phyloP scores from a whole-genome alignment of 1,140 invertebrate genomes.

The Sinella curviseta region DNA sequence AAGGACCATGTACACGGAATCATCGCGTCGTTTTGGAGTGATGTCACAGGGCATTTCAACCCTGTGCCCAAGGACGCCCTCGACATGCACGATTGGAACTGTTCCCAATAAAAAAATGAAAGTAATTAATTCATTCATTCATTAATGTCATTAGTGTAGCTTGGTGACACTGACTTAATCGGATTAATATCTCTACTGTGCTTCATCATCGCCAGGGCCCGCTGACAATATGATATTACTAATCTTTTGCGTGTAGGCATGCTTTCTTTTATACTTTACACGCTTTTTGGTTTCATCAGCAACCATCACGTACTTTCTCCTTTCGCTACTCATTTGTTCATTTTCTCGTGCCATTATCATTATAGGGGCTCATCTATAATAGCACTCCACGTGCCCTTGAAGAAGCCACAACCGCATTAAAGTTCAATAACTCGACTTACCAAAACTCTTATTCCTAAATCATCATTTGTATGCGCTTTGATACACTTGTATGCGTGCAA shows the following conservation, averaged over 20 bases:
- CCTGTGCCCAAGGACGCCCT: conserved; percentile 75
- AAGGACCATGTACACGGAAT: conserved; percentile 80
- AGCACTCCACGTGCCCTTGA: no score
- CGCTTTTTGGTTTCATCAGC: no score
- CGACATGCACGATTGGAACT: conserved; percentile 76
- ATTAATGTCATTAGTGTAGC: background rate
- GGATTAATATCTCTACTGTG: background rate
- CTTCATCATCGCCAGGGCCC: no score
- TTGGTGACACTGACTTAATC: no score
- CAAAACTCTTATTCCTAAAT: background rate
- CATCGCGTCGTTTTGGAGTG: conserved; percentile 70
- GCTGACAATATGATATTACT: no score
- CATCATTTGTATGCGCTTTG: background rate
- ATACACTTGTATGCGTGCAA: background rate
- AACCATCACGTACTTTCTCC: no score
- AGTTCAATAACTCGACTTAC: conserved; percentile 2
- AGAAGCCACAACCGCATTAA: background rate
- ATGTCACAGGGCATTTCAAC: conserved; percentile 80
- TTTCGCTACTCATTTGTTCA: no score
- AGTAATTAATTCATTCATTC: conserved; percentile 31
- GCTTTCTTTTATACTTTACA: no score
- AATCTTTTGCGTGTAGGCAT: no score
- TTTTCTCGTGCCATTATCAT: no score
- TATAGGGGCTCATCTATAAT: no score
- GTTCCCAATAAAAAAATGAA: conserved; percentile 55